Evolutionary conservation across 2,797 vertebrate species (phyloP).

Genomic region (Philypnodon macrostomus): DNA sequence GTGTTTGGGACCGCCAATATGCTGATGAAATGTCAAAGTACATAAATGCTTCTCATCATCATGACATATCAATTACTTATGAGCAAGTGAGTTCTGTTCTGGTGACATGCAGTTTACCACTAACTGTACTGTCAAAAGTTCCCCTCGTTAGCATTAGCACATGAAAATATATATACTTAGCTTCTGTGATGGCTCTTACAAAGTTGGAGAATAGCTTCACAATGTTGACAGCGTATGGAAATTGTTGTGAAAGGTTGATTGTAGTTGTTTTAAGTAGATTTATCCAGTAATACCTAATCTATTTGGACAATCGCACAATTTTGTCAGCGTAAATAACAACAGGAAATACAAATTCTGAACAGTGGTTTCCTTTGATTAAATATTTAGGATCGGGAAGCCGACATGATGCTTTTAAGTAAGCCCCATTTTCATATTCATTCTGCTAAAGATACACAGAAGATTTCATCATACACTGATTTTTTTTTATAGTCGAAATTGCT

Average conservation of each 20-base stretch:
- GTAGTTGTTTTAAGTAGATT: too few species aligned
- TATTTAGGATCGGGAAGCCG: not conserved
- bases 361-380: conserved; percentile 9
- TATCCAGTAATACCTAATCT: too few species aligned
- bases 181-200: conserved; percentile 16
- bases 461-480: too few species aligned
- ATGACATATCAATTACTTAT: conserved; percentile 61
- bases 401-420: conserved; percentile 3
- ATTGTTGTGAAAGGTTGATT: conserved; percentile 10
- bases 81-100: conserved; percentile 43
- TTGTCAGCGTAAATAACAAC: conserved; percentile 1
- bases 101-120: conserved; percentile 35
- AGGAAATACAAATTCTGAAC: conserved; percentile 5
- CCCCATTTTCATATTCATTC: too few species aligned
- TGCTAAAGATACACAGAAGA: not conserved
- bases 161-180: conserved; percentile 46
- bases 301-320: not conserved
- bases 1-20: conserved; percentile 62
- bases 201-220: conserved; percentile 20
- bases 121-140: conserved; percentile 41
- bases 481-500: too few species aligned
- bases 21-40: conserved; percentile 63
- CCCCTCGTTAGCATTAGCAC: conserved; percentile 28
- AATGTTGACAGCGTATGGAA: conserved; percentile 15
- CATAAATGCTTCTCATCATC: conserved; percentile 57